Evolutionary conservation across 2,113 vertebrate genomes (phyloP), one percentile per base, ranked within the genome.

Genomic region (Numida meleagris): DNA sequence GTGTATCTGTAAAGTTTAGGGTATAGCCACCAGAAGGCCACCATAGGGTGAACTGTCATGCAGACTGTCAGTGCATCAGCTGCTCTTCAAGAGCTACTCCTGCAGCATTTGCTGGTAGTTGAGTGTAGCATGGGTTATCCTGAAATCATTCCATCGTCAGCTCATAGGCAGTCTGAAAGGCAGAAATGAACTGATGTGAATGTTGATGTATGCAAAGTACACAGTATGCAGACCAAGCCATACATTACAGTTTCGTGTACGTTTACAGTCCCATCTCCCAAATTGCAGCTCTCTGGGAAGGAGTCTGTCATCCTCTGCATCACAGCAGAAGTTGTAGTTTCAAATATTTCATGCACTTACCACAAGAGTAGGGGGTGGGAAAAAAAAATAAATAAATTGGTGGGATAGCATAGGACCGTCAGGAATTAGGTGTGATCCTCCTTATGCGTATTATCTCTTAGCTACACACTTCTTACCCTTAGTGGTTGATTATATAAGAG

Each of bases 401-500:
- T 3, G 24, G 87, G 65, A 84, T 75, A 53, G 84, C 7, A 36
- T 70, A 65, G 63, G 74, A 5, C 82, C 48, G 86, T 51, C 2
- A 13, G 83, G 95, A 92, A 84, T 96, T 90, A 94, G 84, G 42
- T 1, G 17, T 94, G 91, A 95, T 94, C 93, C 91, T 96, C 87
- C 91, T 96, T 86, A 87, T 0, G 1, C 3, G 53, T 10, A 81
- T 95, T 93, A 96, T 89, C 96, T 89, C 78, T 84, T 15, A 66
- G 89, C 92, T 75, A 25, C 62, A 24, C 9, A 81, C 83, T 96
- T 71, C 75, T 93, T 90, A 45, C 66, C 71, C 42, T 17, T 38
- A 31, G 2, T 33, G 5, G n/a, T 24, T 78, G 43, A n/a, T 96
- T 96, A 92, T 31, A 61, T 91, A 96, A 96, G 62, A 87, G 70